These are phyloP conservation scores for Leptonema lineaticorne DNA, from an alignment of 1,140 invertebrate genomes.

Conservation along the genomic window DNA sequence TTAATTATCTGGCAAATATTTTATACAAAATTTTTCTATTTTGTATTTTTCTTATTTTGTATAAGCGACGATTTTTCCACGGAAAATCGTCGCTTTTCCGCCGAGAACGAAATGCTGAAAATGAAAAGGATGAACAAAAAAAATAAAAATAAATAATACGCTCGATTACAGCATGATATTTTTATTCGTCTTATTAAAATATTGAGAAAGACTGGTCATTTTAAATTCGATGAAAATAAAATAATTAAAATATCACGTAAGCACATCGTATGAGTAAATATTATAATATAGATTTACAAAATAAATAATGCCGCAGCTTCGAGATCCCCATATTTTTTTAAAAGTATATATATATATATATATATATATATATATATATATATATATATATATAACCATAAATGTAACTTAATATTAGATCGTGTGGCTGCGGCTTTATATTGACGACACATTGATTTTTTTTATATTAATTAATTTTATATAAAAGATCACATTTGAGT, in stretches of 20 bases:
- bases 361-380: not conserved
- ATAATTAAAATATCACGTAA: not conserved
- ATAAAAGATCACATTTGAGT: not conserved
- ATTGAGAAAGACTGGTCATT: not conserved
- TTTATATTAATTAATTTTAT: not conserved
- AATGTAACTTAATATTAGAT: not conserved
- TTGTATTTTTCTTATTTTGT: not conserved
- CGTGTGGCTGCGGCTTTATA: not conserved
- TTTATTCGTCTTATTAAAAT: not conserved
- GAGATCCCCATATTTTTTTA: not conserved
- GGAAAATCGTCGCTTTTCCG: not conserved
- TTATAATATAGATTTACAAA: not conserved
- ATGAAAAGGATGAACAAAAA: not conserved
- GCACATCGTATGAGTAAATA: not conserved
- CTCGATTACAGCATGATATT: not conserved
- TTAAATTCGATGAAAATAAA: not conserved
- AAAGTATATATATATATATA: not conserved
- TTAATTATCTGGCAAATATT: not conserved
- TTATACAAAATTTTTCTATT: not conserved
- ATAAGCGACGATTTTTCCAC: not conserved
- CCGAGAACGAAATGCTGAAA: no score
- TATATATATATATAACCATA: not conserved
- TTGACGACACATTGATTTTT: not conserved
- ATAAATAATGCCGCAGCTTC: not conserved
- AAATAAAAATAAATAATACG: not conserved